Evolutionary conservation across 2,113 vertebrate genomes (phyloP), one percentile per base, ranked within the genome.

Genomic region (Polyodon spathula): DNA sequence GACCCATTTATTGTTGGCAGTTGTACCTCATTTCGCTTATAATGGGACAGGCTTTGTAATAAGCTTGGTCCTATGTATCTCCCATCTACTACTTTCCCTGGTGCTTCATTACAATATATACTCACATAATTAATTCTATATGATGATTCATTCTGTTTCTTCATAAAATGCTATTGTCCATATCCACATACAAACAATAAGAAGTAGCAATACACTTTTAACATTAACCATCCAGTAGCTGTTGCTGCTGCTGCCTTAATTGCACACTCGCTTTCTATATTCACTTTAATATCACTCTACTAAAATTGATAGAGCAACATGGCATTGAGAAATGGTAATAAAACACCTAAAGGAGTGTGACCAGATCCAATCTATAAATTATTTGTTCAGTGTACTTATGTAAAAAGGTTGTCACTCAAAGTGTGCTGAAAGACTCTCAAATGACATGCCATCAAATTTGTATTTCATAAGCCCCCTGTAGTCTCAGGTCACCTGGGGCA

Each of bases 381-480:
- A 86, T 88, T 88, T 82, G 81, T 68, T 86, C 82, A 77, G 73
- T 79, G 71, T 84, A 86, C 80, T 86, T 88, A 87, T 84, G 83
- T 85, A 84, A 89, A 88, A 87, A 85, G 83, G 78, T 84, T 87
- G 79, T 81, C 86, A 81, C 78, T 84, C 86, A 83, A 73, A 74
- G 74, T 74, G 72, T 72, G 81, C 76, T 78, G 68, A 81, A 82
- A 88, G 76, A 74, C 77, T 84, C 77, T 77, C 77, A 82, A 84
- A 85, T 84, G 80, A 83, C 77, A 83, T 76, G 78, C 75, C 72
- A 69, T 79, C 65, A 6, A 79, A 86, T 79, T 84, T 86, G 82
- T 81, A 79, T 79, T 83, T 86, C 78, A 84, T 81, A 82, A 84
- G 78, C 73, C 74, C 78, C 78, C 70, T 71, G 69, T 75, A 77